Evolutionary conservation across 2,888 invertebrate species (phyloP), one percentile per base, ranked within the genome.

Genomic region (Podotricha telesiphe): DNA sequence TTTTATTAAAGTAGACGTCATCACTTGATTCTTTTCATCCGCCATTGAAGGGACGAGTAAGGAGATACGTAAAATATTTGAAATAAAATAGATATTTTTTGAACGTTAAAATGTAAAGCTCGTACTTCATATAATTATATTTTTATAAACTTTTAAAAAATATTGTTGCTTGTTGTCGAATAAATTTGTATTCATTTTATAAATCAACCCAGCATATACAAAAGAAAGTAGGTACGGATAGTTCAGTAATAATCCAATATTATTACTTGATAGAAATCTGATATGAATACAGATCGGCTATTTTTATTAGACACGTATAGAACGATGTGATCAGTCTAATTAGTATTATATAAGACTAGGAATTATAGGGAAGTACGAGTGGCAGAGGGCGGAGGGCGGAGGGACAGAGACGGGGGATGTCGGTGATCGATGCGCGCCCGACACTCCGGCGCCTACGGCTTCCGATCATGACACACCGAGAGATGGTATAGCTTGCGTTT

Each of bases 381-480:
- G 47, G 53, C 37, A 47, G 64, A 37, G 47, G 42, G 56, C n/a
- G 17, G 10, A 42, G 22, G 58, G 11, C 40, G 47, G 45, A 47
- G 37, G 51, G 68, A 70, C 34, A 63, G 69, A 68, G 73, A 69
- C 37, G 68, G 62, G 61, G 69, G 68, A 65, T 50, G 71, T 65
- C 45, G 53, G 68, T 64, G 55, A 76, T 88, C 87, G 84, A 87
- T 87, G 84, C 19, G 45, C 72, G 62, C 75, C 79, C 88, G 89
- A 82, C 89, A 87, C 89, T 88, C 88, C 80, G 89, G 89, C 89
- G 88, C 89, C 89, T 81, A 34, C 64, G 34, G 62, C 55, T 59
- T 73, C 67, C 64, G 70, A 19, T 58, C 13, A 51, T 50, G 71
- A 55, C 47, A 70, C 74, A 74, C 70, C 56, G 67, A 50, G 74